Base-by-base conservation (phyloP, 2,797 vertebrate species). In the Acanthurus tractus region DNA sequence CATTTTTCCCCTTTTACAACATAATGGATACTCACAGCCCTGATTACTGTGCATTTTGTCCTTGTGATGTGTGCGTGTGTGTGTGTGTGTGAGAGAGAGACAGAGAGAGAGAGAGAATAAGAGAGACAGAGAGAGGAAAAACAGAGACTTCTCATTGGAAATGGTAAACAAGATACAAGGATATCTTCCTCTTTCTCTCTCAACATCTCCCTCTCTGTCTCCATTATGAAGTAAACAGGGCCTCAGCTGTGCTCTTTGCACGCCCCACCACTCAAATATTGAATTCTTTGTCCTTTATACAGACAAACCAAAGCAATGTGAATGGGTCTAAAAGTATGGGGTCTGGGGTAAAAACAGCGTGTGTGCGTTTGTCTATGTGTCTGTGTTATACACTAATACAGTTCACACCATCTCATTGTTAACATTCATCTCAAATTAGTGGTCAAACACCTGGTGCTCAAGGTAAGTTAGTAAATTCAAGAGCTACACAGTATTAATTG, bases 1-100 rank as follows among this genome's bases (percentile, higher is more conserved):
- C 94, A 93, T 89, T 91, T 88, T 56, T 25, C 78, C 52, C 72
- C 61, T 83, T 79, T 86, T 75, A 77, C 82, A 92, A 88, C 77
- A 90, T 92, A 92, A 92, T 89, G 89, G 84, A 88, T 88, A 86
- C 79, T 88, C 82, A 72, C 64, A 74, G 79, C 83, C 86, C 75
- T 82, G 83, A 90, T 90, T 79, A 84, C 66, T 70, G 78, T 70
- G 77, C 36, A 44, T 81, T 92, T 87, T 92, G 92, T 90, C 90
- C 93, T 94, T 93, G 34, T 57, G 10, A 20, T 63, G 45, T 72
- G 50, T 54, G 59, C 67, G 38, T 58, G 53, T 25, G 29, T 68
- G 23, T 56, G 22, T 36, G 63, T 66, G 73, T 54, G 38, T 42
- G 38, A 36, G 18, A 40, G 52, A 25, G 48, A 22, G 8, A 53